Evolutionary conservation across 2,113 vertebrate genomes (phyloP).

Genomic region (Petromus typicus): DNA sequence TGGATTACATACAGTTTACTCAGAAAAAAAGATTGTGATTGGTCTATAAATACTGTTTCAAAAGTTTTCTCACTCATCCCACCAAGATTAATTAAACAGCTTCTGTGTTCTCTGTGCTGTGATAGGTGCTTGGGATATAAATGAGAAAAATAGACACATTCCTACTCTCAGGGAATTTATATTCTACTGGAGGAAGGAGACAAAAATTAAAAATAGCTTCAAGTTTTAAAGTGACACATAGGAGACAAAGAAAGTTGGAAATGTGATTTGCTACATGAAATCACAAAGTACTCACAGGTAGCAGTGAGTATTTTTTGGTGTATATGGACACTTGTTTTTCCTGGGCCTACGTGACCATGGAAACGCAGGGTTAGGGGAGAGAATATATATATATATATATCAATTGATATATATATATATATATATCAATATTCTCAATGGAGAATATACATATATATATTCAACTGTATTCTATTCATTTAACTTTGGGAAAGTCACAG

Average conservation of each 20-base stretch:
- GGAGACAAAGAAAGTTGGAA: background rate
- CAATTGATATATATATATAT: too few relatives aligned
- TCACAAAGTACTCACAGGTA: background rate
- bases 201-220: background rate
- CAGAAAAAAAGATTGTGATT: background rate
- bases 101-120: background rate
- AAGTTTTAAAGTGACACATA: background rate
- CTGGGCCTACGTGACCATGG: rapidly evolving
- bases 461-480: background rate
- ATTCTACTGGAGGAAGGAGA: background rate
- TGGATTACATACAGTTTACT: background rate
- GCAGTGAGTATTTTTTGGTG: background rate
- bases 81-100: background rate
- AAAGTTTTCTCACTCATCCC: background rate
- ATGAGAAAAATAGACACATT: background rate
- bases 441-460: background rate
- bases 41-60: background rate
- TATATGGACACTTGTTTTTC: background rate
- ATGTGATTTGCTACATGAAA: background rate
- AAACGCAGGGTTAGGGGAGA: background rate
- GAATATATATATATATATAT: background rate
- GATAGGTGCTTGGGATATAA: rapidly evolving
- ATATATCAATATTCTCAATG: too few relatives aligned
- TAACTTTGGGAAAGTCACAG: background rate
- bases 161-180: background rate